A percentile compares a stretch with the other conserved stretches of the same genome.
Conservation (phyloP, 2,888 invertebrate genomes). For the Brassicogethes aeneus region DNA sequence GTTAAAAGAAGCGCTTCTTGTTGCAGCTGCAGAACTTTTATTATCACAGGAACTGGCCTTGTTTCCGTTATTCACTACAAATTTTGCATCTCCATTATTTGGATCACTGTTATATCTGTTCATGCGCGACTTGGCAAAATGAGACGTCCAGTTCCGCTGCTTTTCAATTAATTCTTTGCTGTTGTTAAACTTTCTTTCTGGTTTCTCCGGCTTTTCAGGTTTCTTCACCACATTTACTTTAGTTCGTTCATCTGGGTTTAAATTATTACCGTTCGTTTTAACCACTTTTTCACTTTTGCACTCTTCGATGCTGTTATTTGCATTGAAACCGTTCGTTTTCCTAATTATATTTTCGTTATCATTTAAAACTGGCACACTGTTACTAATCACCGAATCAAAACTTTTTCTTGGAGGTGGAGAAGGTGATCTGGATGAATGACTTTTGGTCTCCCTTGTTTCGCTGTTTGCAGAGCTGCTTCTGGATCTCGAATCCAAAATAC, state of each 20-base stretch:
- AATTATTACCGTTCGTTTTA: slow-evolving; percentile 14
- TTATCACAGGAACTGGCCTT: slow-evolving; percentile 21
- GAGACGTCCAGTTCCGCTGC: slow-evolving; percentile 87
- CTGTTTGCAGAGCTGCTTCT: slow-evolving; percentile 58
- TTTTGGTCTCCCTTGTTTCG: slow-evolving; percentile 39
- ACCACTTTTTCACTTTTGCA: slow-evolving; percentile 7
- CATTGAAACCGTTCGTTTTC: slow-evolving; percentile 20
- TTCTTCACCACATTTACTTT: slow-evolving; percentile 36
- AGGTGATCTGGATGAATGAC: slow-evolving; percentile 39
- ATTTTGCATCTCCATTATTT: slow-evolving; percentile 48
- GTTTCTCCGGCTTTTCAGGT: slow-evolving; percentile 68
- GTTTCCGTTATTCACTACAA: slow-evolving; percentile 40
- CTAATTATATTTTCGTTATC: slow-evolving; percentile 27
- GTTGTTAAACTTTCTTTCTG: slow-evolving; percentile 71
- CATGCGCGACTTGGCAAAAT: slow-evolving; percentile 72
- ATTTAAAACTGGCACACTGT: slow-evolving; percentile 44
- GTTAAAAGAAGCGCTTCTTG: slow-evolving; percentile 49
- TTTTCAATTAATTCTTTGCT: slow-evolving; percentile 83
- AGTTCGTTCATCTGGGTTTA: slow-evolving; percentile 21
- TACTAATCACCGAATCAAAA: slow-evolving; percentile 45
- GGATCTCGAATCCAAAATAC: slow-evolving; percentile 48
- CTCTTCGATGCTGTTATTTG: slow-evolving; percentile 9
- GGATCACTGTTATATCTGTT: slow-evolving; percentile 53
- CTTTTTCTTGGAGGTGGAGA: slow-evolving; percentile 40
- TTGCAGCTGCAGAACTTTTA: slow-evolving; percentile 30